phyloP scores from a whole-genome alignment of 2,888 invertebrate species.

The Drosophila koepferae region DNA sequence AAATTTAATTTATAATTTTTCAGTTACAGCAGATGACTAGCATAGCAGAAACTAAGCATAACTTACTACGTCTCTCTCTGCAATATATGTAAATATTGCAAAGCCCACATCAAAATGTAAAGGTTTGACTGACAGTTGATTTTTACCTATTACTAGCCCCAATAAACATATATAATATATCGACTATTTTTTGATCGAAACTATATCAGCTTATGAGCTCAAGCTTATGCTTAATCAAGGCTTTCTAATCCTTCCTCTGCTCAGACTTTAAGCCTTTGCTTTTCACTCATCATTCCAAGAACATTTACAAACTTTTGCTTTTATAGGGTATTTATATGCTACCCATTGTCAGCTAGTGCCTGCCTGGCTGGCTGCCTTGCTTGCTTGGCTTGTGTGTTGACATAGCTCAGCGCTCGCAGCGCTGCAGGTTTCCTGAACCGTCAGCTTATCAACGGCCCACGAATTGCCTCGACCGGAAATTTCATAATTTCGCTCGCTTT shows the following conservation, averaged over 20 bases:
- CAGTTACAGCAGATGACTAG: background rate
- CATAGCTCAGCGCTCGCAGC: slow-evolving; percentile 15
- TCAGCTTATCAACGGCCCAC: slow-evolving; percentile 57
- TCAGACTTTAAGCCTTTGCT: background rate
- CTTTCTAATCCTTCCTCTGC: too few species aligned
- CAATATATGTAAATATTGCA: background rate
- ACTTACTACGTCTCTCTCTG: background rate
- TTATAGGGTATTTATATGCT: slow-evolving; percentile 8
- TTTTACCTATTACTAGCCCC: background rate
- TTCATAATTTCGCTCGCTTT: slow-evolving; percentile 65
- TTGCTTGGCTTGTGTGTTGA: slow-evolving; percentile 22
- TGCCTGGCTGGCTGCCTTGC: background rate
- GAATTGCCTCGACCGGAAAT: slow-evolving; percentile 65
- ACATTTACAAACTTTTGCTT: too few species aligned
- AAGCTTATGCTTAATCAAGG: background rate
- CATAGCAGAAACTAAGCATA: background rate
- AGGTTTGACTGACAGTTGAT: background rate
- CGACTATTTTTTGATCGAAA: background rate
- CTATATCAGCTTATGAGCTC: background rate
- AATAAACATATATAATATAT: background rate
- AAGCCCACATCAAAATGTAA: background rate
- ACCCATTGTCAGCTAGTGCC: background rate
- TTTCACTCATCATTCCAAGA: background rate
- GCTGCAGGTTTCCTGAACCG: slow-evolving; percentile 42
- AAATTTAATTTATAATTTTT: background rate